Evolutionary conservation across 2,113 vertebrate species (phyloP), one percentile per base, ranked within the genome.

Genomic region (Okapia johnstoni): DNA sequence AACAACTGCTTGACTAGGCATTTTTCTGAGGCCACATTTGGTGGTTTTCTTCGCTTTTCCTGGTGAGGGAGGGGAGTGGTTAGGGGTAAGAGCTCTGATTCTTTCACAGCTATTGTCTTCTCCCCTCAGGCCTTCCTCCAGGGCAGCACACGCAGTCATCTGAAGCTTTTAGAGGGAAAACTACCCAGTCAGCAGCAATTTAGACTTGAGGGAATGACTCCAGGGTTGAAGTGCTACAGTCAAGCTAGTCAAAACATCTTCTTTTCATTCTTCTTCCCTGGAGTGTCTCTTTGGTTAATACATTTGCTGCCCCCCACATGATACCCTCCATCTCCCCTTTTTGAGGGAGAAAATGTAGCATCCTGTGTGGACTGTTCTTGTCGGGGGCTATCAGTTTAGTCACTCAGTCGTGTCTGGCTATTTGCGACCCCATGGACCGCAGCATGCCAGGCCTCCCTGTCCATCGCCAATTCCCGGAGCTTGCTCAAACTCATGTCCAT

Each of bases 1-100:
- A 98, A 98, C 98, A 99, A 99, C 98, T 98, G 98, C 98, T 98
- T 98, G 98, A 99, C 98, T 98, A 98, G 98, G 98, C 98, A 98
- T 98, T 98, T 98, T 99, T 99, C 97, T 93, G 98, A 98, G 98
- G 92, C 96, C 95, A 95, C 98, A 98, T 98, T 99, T 98, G 98
- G 97, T 98, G 98, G 98, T 98, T 99, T 94, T 98, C 98, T 98
- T 96, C 98, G 99, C 98, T 98, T 99, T 97, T 94, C 96, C 97
- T 98, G 98, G 98, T 98, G 98, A 96, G 96, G 97, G 96, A 98
- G 96, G 61, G 77, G 57, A 81, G 58, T 17, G 21, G 76, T 55
- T 25, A 80, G 52, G 17, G 79, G 58, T 6, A 66, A 93, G 60
- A 90, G 88, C 96, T 8, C 50, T 5, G 92, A 98, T 89, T 98